These are phyloP conservation scores for Calameuta pallipes DNA, from an alignment of 2,888 invertebrate species.

Conservation along the genomic window DNA sequence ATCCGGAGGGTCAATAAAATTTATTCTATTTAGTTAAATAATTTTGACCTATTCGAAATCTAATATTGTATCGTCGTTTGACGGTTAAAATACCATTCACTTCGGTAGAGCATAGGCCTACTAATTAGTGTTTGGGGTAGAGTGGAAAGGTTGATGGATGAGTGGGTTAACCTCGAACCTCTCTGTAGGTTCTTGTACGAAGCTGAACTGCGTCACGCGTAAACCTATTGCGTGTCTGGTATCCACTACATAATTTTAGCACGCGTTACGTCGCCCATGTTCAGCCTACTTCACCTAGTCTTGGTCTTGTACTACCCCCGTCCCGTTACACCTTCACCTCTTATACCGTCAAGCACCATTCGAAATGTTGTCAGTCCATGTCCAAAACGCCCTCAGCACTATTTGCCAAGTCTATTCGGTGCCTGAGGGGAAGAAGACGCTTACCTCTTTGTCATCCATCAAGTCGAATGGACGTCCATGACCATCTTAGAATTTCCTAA, in stretches of 20 bases:
- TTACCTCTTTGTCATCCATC: neutral
- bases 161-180: conserved; percentile 2
- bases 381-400: neutral
- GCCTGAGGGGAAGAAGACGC: neutral
- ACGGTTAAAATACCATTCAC: neutral
- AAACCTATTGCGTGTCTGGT: neutral
- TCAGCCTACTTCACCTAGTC: neutral
- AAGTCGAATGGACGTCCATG: neutral
- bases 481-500: neutral
- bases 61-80: neutral
- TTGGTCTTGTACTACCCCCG: neutral
- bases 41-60: neutral
- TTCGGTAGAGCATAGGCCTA: neutral
- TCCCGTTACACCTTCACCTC: neutral
- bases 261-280: neutral
- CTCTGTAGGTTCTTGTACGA: neutral
- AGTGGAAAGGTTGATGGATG: conserved; percentile 4
- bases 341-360: neutral
- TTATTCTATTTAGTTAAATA: neutral
- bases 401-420: neutral
- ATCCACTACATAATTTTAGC: neutral
- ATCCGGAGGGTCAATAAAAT: neutral
- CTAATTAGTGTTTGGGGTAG: neutral
- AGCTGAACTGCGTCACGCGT: neutral
- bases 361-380: neutral